These are phyloP conservation scores for Megamerina dolium DNA, from an alignment of 2,888 invertebrate genomes.

Conservation along the genomic window DNA sequence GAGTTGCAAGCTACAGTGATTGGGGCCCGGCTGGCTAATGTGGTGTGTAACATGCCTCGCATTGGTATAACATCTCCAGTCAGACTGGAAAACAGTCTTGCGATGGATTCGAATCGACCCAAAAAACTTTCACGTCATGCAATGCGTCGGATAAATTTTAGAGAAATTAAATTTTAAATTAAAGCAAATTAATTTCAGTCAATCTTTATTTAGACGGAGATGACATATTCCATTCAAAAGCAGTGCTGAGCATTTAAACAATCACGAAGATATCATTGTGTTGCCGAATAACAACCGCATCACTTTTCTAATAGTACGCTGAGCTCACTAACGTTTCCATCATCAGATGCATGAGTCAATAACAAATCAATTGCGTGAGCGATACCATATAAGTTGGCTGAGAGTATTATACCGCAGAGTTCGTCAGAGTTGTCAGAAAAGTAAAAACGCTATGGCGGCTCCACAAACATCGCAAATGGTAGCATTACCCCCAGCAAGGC, in stretches of 20 bases:
- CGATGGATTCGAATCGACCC: slow-evolving; percentile 18
- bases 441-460: slow-evolving; percentile 16
- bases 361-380: slow-evolving; percentile 12
- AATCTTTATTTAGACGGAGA: background rate
- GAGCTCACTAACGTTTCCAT: too few species aligned
- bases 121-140: slow-evolving; percentile 17
- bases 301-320: too few species aligned
- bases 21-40: background rate
- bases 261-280: too few species aligned
- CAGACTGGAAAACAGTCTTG: slow-evolving; percentile 8
- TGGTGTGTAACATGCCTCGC: background rate
- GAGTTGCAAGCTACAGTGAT: background rate
- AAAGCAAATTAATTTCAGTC: background rate
- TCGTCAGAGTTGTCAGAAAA: slow-evolving; percentile 15
- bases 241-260: background rate
- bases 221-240: background rate
- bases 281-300: too few species aligned
- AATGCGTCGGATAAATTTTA: slow-evolving; percentile 16
- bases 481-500: slow-evolving; percentile 15
- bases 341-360: slow-evolving; percentile 15
- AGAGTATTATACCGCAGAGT: too few species aligned
- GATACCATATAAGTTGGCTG: slow-evolving; percentile 19
- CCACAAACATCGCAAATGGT: slow-evolving; percentile 19
- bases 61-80: background rate
- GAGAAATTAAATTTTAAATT: slow-evolving; percentile 10